Evolutionary conservation across 2,797 vertebrate genomes (phyloP), one percentile per base, ranked within the genome.

Genomic region (Falco cherrug): DNA sequence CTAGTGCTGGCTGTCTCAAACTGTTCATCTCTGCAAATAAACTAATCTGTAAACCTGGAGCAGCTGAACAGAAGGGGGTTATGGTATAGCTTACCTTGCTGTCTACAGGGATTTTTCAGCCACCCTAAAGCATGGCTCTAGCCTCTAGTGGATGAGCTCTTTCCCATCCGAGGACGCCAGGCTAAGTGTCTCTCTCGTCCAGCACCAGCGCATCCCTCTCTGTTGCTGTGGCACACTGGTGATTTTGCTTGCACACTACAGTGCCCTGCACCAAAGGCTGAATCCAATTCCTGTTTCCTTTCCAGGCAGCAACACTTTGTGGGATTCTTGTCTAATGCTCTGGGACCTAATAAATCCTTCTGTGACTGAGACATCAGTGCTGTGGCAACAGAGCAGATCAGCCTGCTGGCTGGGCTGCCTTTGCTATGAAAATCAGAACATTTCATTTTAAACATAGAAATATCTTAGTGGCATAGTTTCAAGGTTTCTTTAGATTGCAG

Each of bases 1-100:
- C 48, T 89, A 92, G 48, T n/a, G 22, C 74, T 89, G 45, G 11
- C 84, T 95, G 67, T 92, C 70, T 94, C 47, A 79, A 84, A 79
- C 28, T 82, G n/a, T 48, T 94, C 83, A 35, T 90, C 59, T 56
- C 86, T 92, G 89, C 35, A 87, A 56, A 93, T 74, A 92, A 95
- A 89, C 56, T 92, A 56, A 90, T 74, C 60, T 45, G 25, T 79
- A 92, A 95, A 74, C 22, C 53, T 82, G 84, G 53, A 89, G 31
- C 51, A 87, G 48, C 35, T 64, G 84, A 95, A 76, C 19, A 53
- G 45, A 82, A 84, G 13, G 8, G 5, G 5, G 10, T 84, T 51
- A 59, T 0, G 1, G 20, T n/a, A 45, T 3, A 73, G 35, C n/a
- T 67, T 56, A 87, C 60, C 13, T 63, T 68, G 18, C 28, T 77